Percentiles rank a stretch among this genome's conserved stretches.
Conservation (phyloP, 2,797 vertebrate genomes). For the Myripristis jacobus region DNA sequence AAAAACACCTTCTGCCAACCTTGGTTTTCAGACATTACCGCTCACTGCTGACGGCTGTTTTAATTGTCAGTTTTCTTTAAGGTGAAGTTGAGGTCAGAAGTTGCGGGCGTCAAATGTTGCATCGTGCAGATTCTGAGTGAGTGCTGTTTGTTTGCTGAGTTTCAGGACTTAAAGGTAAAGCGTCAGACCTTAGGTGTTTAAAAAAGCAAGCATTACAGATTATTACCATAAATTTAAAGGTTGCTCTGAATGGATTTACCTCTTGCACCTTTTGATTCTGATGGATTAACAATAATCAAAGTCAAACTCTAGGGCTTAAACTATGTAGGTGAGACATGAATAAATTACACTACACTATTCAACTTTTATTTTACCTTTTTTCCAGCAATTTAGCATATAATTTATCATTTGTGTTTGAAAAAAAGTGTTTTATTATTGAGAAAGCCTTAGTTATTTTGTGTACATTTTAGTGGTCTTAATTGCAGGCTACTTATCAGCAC, state of each 20-base stretch:
- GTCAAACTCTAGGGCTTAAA: background rate
- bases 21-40: slow-evolving; percentile 9
- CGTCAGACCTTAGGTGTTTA: background rate
- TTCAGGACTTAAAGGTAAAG: background rate
- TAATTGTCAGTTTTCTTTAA: background rate
- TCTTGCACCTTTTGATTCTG: background rate
- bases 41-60: background rate
- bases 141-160: background rate
- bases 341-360: too few relatives aligned
- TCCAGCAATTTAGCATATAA: too few relatives aligned
- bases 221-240: background rate
- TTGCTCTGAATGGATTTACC: background rate
- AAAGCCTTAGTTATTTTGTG: too few relatives aligned
- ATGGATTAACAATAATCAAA: background rate
- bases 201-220: background rate
- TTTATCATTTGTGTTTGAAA: too few relatives aligned
- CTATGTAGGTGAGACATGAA: too few relatives aligned
- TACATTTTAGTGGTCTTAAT: too few relatives aligned
- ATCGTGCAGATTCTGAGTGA: background rate
- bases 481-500: too few relatives aligned
- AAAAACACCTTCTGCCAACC: background rate
- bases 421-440: too few relatives aligned
- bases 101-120: background rate
- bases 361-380: too few relatives aligned
- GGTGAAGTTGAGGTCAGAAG: background rate